These are phyloP conservation scores for Taxidea taxus DNA, from an alignment of 2,113 vertebrate genomes.

Conservation along the genomic window DNA sequence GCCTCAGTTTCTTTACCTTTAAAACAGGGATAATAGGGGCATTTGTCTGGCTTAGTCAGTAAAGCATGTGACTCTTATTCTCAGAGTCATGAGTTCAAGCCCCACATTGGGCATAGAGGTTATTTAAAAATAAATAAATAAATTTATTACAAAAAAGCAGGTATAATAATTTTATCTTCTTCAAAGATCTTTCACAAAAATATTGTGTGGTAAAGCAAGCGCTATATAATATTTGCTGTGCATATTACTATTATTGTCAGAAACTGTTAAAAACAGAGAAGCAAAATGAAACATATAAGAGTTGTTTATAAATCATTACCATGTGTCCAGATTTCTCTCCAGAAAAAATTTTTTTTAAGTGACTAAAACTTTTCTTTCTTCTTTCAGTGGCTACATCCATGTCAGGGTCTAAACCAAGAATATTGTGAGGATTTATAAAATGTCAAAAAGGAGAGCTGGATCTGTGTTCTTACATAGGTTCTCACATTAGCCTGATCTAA, in stretches of 20 bases:
- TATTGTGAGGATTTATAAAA: neutral
- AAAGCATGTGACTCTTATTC: neutral
- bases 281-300: neutral
- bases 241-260: neutral
- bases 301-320: neutral
- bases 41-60: neutral
- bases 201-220: neutral
- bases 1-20: neutral
- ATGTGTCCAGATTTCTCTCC: neutral
- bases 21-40: neutral
- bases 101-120: neutral
- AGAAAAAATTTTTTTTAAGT: neutral
- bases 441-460: neutral
- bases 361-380: neutral
- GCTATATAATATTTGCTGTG: neutral
- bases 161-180: neutral
- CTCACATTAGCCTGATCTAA: neutral
- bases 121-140: neutral
- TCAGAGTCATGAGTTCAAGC: neutral
- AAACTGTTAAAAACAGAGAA: constrained; percentile 4
- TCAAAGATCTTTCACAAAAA: neutral
- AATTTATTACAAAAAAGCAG: neutral
- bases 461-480: neutral
- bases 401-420: neutral
- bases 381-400: neutral